phyloP scores from a whole-genome alignment of 2,797 vertebrate species.

The Rhinichthys osculus region DNA sequence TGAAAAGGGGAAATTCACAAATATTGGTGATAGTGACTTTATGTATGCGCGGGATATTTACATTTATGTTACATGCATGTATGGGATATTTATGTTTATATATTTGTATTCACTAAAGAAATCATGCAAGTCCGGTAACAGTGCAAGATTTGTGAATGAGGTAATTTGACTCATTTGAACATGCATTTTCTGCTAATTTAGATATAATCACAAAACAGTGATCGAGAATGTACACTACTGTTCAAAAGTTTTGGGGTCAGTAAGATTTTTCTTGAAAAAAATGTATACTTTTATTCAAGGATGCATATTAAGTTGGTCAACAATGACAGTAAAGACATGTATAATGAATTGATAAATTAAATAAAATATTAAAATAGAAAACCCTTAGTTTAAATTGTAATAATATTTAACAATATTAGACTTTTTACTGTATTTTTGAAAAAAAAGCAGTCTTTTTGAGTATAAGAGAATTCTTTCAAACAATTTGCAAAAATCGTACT shows the following conservation, averaged over 20 bases:
- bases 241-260: no score
- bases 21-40: background rate
- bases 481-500: background rate
- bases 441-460: no score
- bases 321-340: background rate
- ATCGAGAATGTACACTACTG: no score
- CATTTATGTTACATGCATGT: no score
- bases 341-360: background rate
- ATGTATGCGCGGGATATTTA: background rate
- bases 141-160: background rate
- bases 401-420: background rate
- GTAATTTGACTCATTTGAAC: background rate
- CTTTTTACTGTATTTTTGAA: background rate
- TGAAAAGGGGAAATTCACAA: constrained; percentile 20
- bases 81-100: no score
- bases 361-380: background rate
- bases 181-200: background rate
- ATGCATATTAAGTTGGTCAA: background rate
- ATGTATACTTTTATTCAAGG: background rate
- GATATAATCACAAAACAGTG: no score
- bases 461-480: background rate
- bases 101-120: background rate
- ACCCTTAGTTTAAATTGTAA: background rate
- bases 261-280: background rate
- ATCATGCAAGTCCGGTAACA: background rate